Evolutionary conservation across 2,888 invertebrate species (phyloP).

Genomic region (Andricus curvator): DNA sequence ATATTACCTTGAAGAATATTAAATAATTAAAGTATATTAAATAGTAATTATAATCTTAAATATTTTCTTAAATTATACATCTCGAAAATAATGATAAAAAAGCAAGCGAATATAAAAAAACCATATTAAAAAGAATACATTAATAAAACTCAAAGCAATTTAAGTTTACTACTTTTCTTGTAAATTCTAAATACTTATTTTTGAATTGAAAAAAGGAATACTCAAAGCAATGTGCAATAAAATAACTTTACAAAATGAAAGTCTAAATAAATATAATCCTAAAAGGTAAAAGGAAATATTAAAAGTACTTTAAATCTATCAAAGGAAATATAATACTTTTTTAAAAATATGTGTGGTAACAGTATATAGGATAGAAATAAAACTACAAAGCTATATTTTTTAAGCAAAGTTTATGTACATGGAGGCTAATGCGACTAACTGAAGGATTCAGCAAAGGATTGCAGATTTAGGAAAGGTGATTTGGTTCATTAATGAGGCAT

Average conservation of each 20-base stretch:
- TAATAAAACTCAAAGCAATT: too few relatives aligned
- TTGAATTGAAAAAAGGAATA: too few relatives aligned
- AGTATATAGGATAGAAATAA: background rate
- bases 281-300: background rate
- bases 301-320: background rate
- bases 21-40: background rate
- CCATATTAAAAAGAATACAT: background rate
- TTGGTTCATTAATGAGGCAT: background rate
- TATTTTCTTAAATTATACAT: background rate
- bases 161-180: too few relatives aligned
- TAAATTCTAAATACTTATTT: too few relatives aligned
- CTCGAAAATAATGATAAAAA: background rate
- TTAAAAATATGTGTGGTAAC: background rate
- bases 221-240: too few relatives aligned
- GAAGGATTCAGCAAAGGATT: conserved; percentile 5
- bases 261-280: background rate
- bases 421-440: background rate
- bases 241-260: too few relatives aligned
- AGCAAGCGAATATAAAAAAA: background rate
- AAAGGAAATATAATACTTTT: background rate
- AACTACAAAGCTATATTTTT: background rate
- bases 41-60: background rate
- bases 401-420: background rate
- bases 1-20: background rate
- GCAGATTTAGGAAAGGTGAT: background rate